Evolutionary conservation across 37 sponge, comb jelly and placozoan genomes (phyloP).

Genomic region (Amphimedon queenslandica): DNA sequence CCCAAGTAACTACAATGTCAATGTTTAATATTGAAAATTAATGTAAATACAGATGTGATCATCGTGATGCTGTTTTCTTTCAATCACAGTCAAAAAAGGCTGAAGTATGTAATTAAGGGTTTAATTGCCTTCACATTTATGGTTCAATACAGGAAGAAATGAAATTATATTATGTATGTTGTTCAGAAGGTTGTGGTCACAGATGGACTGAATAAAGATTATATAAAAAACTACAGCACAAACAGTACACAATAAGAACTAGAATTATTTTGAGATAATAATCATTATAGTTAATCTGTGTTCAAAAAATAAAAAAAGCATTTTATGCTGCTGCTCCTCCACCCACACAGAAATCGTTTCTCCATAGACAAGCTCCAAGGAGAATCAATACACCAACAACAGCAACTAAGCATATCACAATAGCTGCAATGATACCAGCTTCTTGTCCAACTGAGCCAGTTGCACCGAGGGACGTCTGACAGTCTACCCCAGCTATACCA

Average conservation of each 20-base stretch:
- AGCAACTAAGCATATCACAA: constrained; percentile 24
- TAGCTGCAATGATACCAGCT: constrained; percentile 57
- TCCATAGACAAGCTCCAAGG: constrained; percentile 50
- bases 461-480: constrained; percentile 5
- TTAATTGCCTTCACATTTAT: not conserved
- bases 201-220: constrained; percentile 94
- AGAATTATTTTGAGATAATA: no score
- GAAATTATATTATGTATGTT: constrained; percentile 97
- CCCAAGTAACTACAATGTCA: constrained; percentile 83
- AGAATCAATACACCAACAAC: constrained; percentile 41
- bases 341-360: constrained; percentile 37
- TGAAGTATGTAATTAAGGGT: constrained; percentile 43
- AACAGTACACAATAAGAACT: not conserved
- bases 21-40: no score
- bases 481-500: constrained; percentile 5
- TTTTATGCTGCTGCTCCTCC: not conserved
- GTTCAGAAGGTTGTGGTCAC: constrained; percentile 89
- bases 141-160: constrained; percentile 71
- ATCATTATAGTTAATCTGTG: no score
- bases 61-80: constrained; percentile 95
- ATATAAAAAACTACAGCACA: not conserved
- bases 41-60: no score
- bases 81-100: constrained; percentile 89
- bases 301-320: not conserved
- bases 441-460: constrained; percentile 53